Percentiles rank a stretch among this genome's conserved stretches.
Conservation (phyloP, 2,888 invertebrate genomes). For the Cloeon dipterum region DNA sequence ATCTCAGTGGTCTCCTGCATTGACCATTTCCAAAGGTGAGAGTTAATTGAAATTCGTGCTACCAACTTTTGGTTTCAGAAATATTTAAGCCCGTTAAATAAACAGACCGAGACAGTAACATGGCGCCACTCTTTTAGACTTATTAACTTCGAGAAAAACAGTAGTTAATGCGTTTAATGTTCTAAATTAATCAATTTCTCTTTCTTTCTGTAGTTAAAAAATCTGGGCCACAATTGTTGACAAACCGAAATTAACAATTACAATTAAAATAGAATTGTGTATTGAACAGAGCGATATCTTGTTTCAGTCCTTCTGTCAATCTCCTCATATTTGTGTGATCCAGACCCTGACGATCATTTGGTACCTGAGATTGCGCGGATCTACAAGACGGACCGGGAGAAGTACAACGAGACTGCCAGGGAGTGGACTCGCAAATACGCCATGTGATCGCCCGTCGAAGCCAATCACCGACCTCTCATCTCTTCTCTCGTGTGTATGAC, state of each 20-base stretch:
- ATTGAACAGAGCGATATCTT: slow-evolving; percentile 8
- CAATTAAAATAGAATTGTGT: slow-evolving; percentile 6
- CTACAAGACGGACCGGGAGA: slow-evolving; percentile 99
- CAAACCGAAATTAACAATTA: no score
- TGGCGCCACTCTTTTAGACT: no score
- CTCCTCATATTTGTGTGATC: slow-evolving; percentile 99
- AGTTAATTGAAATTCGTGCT: no score
- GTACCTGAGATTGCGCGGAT: slow-evolving; percentile 99
- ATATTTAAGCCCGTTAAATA: background rate
- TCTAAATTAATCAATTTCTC: no score
- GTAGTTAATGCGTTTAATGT: no score
- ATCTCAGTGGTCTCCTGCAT: slow-evolving; percentile 99
- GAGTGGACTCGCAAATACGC: slow-evolving; percentile 99
- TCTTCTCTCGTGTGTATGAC: no score
- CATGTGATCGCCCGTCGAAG: slow-evolving; percentile 94
- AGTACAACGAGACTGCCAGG: slow-evolving; percentile 97
- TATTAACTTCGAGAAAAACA: no score
- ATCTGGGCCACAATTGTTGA: no score
- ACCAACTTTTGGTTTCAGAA: no score
- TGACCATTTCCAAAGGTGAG: slow-evolving; percentile 98
- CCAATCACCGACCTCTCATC: no score
- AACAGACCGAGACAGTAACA: no score
- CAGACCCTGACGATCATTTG: slow-evolving; percentile 99
- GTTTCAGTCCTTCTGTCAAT: slow-evolving; percentile 95
- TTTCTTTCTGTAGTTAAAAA: no score